Conservation (phyloP, 2,888 invertebrate species). For the Scelioninae gen. 1 region DNA sequence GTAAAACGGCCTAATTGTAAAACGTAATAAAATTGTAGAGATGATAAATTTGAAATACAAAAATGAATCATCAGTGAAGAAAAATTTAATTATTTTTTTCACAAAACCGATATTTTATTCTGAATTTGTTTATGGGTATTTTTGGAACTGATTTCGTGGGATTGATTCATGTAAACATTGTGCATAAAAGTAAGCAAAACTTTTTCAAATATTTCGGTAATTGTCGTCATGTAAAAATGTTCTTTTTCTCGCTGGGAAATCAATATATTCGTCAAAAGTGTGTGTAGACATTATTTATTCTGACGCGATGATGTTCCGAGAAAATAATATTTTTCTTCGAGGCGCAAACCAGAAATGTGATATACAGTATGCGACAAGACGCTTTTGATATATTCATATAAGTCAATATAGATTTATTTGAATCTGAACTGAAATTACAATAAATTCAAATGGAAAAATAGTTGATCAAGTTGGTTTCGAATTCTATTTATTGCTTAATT, state of each 20-base stretch:
- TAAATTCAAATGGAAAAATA: slow-evolving; percentile 36
- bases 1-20: too few relatives aligned
- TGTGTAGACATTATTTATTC: slow-evolving; percentile 52
- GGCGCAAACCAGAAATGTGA: slow-evolving; percentile 46
- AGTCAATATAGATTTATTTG: slow-evolving; percentile 47
- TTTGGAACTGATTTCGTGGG: background rate
- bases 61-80: too few relatives aligned
- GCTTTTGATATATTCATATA: slow-evolving; percentile 54
- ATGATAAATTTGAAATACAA: too few relatives aligned
- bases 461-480: slow-evolving; percentile 7
- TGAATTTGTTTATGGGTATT: background rate
- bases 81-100: too few relatives aligned
- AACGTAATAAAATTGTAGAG: too few relatives aligned
- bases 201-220: slow-evolving; percentile 15
- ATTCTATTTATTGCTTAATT: slow-evolving; percentile 11
- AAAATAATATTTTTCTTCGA: slow-evolving; percentile 58
- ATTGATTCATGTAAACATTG: background rate
- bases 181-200: background rate
- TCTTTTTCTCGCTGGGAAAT: slow-evolving; percentile 13
- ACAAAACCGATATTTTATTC: too few relatives aligned
- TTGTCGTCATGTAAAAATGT: slow-evolving; percentile 30
- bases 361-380: slow-evolving; percentile 47
- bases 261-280: slow-evolving; percentile 49
- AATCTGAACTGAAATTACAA: slow-evolving; percentile 32
- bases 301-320: slow-evolving; percentile 55